phyloP scores from a whole-genome alignment of 2,113 vertebrate genomes.

The Poeciliopsis prolifica region DNA sequence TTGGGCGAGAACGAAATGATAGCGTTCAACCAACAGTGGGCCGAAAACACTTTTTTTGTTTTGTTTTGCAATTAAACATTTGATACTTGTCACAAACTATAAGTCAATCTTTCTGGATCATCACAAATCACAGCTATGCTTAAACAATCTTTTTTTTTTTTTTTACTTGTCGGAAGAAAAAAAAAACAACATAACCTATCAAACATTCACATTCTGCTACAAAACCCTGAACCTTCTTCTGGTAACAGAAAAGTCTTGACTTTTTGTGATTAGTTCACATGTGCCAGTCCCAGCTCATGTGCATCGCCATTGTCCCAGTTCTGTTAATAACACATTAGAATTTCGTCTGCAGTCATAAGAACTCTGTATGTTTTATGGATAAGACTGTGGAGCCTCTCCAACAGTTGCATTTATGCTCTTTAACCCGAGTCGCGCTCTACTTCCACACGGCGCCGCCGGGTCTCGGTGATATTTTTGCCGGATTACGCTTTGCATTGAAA shows the following conservation, averaged over 20 bases:
- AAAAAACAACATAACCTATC: too few relatives aligned
- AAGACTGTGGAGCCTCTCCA: constrained; percentile 40
- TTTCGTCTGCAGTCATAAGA: constrained; percentile 64
- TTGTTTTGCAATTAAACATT: too few relatives aligned
- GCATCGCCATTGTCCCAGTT: constrained; percentile 60
- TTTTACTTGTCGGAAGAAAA: not conserved
- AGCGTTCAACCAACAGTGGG: too few relatives aligned
- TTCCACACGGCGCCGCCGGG: constrained; percentile 65
- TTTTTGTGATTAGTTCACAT: constrained; percentile 25
- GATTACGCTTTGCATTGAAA: constrained; percentile 52
- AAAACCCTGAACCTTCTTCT: not conserved
- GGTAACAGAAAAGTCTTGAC: constrained; percentile 8
- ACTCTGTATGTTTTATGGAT: constrained; percentile 71
- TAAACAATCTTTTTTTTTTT: not conserved
- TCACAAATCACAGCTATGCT: too few relatives aligned
- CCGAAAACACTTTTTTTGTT: too few relatives aligned
- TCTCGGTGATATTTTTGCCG: constrained; percentile 64
- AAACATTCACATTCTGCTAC: not conserved
- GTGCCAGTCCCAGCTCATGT: constrained; percentile 26
- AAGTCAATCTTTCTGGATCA: too few relatives aligned
- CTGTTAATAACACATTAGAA: constrained; percentile 78
- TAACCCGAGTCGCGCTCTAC: constrained; percentile 69
- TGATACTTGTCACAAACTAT: too few relatives aligned
- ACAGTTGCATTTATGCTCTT: constrained; percentile 47
- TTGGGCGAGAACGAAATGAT: not conserved